Evolutionary conservation across 1,140 invertebrate genomes (phyloP).

Genomic region (Leptestheria dahalacensis): DNA sequence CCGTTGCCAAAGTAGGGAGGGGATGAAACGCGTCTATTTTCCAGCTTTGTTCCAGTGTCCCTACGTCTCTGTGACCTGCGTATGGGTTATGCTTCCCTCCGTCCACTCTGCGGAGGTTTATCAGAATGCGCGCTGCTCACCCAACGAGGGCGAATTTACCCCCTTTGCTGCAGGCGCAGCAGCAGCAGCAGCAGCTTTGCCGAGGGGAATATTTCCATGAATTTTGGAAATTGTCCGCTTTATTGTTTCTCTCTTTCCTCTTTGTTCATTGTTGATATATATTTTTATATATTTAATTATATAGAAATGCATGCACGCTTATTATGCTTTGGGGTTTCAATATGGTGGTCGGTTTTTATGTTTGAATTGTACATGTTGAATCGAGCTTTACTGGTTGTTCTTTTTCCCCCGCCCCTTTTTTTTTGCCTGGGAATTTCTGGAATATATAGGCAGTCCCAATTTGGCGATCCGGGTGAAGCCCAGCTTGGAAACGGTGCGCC

Average conservation of each 20-base stretch:
- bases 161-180: too few relatives aligned
- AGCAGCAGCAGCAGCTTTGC: too few relatives aligned
- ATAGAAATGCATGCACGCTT: not conserved
- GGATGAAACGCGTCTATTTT: not conserved
- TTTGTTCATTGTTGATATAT: not conserved
- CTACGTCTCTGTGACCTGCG: not conserved
- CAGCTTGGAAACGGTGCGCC: conserved; percentile 38
- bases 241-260: too few relatives aligned
- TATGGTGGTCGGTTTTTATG: not conserved
- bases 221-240: not conserved
- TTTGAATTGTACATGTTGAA: not conserved
- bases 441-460: conserved; percentile 18
- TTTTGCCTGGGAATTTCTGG: conserved; percentile 8
- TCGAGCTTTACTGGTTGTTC: not conserved
- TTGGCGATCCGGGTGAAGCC: conserved; percentile 35
- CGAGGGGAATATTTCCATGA: too few relatives aligned
- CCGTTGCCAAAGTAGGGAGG: not conserved
- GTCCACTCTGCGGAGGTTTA: too few relatives aligned
- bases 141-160: too few relatives aligned
- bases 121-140: too few relatives aligned
- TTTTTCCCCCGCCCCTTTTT: not conserved
- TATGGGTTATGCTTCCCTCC: too few relatives aligned
- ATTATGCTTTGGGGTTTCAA: not conserved
- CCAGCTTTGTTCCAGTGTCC: too few relatives aligned
- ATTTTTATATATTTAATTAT: not conserved